Evolutionary conservation across 1,140 invertebrate species (phyloP).

Genomic region (Melipona quadrifasciata): DNA sequence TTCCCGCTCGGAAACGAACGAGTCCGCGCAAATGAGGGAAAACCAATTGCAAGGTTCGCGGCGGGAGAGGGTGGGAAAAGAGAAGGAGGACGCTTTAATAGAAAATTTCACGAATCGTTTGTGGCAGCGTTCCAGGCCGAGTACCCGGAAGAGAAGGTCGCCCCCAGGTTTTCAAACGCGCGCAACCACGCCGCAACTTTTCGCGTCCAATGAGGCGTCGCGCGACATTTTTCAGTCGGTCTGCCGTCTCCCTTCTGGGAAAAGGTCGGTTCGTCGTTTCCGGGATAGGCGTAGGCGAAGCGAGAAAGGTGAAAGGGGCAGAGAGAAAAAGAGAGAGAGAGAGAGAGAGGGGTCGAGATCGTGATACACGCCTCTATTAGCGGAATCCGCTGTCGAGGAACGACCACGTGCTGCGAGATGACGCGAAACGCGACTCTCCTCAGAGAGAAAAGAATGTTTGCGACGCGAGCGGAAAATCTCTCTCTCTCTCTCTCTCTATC

Average conservation of each 20-base stretch:
- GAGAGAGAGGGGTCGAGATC: constrained; percentile 37
- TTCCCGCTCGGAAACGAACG: not conserved
- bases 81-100: not conserved
- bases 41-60: not conserved
- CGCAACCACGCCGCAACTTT: not conserved
- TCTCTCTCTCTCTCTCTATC: too few species aligned
- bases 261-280: not conserved
- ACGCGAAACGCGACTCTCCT: not conserved
- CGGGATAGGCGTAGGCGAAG: constrained; percentile 16
- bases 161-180: not conserved
- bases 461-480: not conserved
- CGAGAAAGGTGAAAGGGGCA: not conserved
- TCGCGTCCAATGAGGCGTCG: constrained; percentile 4
- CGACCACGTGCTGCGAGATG: constrained; percentile 4
- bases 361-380: constrained; percentile 9
- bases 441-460: not conserved
- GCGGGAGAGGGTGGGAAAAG: not conserved
- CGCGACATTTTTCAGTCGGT: constrained; percentile 25
- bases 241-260: not conserved
- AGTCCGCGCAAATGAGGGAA: not conserved
- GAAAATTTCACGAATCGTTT: constrained; percentile 21
- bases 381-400: not conserved
- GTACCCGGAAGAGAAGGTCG: not conserved
- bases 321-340: not conserved
- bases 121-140: not conserved